Percentiles rank a stretch among this genome's conserved stretches.
Evolutionary conservation across 2,797 vertebrate genomes (phyloP).

Genomic region (Tapirus indicus): DNA sequence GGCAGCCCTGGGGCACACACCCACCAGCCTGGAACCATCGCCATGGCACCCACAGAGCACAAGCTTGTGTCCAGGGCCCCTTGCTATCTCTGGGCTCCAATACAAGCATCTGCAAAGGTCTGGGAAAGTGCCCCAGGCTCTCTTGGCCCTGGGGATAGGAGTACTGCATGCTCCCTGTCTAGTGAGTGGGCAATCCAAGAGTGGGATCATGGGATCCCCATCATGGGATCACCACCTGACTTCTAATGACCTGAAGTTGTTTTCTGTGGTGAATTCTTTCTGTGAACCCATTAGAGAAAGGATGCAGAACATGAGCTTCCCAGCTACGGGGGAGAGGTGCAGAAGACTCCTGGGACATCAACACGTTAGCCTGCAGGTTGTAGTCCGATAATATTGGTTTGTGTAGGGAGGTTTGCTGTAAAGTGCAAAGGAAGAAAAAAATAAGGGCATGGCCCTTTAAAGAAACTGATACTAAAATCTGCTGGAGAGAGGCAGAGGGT

Average conservation of each 20-base stretch:
- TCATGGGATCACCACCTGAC: neutral
- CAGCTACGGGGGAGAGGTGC: neutral
- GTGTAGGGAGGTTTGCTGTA: neutral
- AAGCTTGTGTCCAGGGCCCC: neutral
- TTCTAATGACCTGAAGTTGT: neutral
- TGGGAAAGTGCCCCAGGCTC: neutral
- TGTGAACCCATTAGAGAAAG: neutral
- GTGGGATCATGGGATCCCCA: neutral
- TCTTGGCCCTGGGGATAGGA: neutral
- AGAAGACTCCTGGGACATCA: neutral
- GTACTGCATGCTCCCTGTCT: neutral
- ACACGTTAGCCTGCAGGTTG: neutral
- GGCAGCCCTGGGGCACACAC: neutral
- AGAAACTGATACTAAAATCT: neutral
- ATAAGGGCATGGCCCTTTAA: neutral
- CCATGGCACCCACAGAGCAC: neutral
- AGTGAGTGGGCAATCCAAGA: neutral
- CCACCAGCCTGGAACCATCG: neutral
- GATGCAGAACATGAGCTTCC: neutral
- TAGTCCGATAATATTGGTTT: neutral
- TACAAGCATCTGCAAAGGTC: neutral
- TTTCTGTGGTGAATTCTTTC: neutral
- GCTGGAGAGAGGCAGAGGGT: neutral
- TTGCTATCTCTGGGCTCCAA: neutral
- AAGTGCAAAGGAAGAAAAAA: neutral